Evolutionary conservation across 2,888 invertebrate species (phyloP).

Genomic region (Linnaemya vulpina): DNA sequence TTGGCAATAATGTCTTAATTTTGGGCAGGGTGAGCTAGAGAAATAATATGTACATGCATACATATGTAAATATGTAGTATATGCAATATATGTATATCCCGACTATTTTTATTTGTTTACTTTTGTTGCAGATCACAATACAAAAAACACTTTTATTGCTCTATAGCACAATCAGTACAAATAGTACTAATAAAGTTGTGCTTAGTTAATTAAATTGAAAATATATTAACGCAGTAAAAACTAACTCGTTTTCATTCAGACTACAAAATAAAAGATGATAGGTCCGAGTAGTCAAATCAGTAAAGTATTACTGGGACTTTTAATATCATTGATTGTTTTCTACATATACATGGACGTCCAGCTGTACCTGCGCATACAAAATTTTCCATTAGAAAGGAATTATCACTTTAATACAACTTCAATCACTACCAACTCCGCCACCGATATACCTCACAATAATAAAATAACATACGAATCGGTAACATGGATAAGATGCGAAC

Average conservation of each 20-base stretch:
- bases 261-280: slow-evolving; percentile 83
- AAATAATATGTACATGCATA: slow-evolving; percentile 18
- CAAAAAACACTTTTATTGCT: slow-evolving; percentile 43
- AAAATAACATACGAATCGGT: slow-evolving; percentile 76
- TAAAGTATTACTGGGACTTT: slow-evolving; percentile 86
- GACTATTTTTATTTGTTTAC: slow-evolving; percentile 39
- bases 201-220: slow-evolving; percentile 3
- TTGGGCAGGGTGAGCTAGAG: slow-evolving; percentile 23
- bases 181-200: background rate
- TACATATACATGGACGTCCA: slow-evolving; percentile 89
- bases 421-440: slow-evolving; percentile 55
- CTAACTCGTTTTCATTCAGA: background rate
- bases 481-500: slow-evolving; percentile 86
- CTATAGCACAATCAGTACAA: slow-evolving; percentile 35
- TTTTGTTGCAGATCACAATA: slow-evolving; percentile 55
- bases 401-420: slow-evolving; percentile 78
- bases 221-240: background rate
- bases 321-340: slow-evolving; percentile 85
- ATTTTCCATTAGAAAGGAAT: slow-evolving; percentile 86
- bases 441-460: slow-evolving; percentile 71
- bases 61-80: slow-evolving; percentile 6
- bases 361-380: slow-evolving; percentile 88
- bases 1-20: background rate
- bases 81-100: slow-evolving; percentile 8
- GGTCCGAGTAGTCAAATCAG: slow-evolving; percentile 89